A percentile compares a stretch with the other conserved stretches of the same genome.
Evolutionary conservation across 35 echinoderm and acorn worm genomes (phyloP).

Genomic region (Acanthaster planci): DNA sequence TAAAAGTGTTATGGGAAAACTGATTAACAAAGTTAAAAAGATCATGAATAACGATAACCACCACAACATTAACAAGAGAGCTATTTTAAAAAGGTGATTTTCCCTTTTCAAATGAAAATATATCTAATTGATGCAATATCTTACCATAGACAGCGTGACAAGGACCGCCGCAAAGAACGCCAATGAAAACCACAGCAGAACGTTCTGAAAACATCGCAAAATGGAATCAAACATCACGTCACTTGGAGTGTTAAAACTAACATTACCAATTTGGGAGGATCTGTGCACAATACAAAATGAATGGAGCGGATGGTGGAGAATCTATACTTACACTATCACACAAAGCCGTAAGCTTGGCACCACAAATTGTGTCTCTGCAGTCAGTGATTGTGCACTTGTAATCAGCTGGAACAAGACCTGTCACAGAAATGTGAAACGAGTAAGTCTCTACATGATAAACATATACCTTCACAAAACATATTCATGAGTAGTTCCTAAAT

Average conservation of each 20-base stretch:
- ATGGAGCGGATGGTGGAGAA: too few species aligned
- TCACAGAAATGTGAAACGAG: too few species aligned
- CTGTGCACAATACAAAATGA: too few species aligned
- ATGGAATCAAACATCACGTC: slow-evolving; percentile 26
- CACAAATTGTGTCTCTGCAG: slow-evolving; percentile 10
- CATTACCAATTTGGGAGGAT: too few species aligned
- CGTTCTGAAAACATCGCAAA: slow-evolving; percentile 36
- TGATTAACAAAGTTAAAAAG: not conserved
- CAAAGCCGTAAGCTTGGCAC: not conserved
- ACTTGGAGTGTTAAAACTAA: too few species aligned
- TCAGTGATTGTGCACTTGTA: not conserved
- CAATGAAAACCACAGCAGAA: slow-evolving; percentile 53
- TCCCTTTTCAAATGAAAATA: too few species aligned
- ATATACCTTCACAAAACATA: too few species aligned
- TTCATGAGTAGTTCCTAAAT: too few species aligned
- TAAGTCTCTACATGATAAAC: too few species aligned
- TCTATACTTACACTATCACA: slow-evolving; percentile 65
- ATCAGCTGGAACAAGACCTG: not conserved
- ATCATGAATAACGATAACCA: not conserved
- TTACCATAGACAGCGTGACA: slow-evolving; percentile 55
- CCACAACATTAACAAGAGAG: not conserved
- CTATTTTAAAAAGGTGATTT: too few species aligned
- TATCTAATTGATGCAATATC: not conserved
- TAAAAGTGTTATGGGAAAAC: too few species aligned
- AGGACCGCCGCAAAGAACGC: slow-evolving; percentile 49